phyloP scores from a whole-genome alignment of 2,113 vertebrate genomes.

The Prunella himalayana region DNA sequence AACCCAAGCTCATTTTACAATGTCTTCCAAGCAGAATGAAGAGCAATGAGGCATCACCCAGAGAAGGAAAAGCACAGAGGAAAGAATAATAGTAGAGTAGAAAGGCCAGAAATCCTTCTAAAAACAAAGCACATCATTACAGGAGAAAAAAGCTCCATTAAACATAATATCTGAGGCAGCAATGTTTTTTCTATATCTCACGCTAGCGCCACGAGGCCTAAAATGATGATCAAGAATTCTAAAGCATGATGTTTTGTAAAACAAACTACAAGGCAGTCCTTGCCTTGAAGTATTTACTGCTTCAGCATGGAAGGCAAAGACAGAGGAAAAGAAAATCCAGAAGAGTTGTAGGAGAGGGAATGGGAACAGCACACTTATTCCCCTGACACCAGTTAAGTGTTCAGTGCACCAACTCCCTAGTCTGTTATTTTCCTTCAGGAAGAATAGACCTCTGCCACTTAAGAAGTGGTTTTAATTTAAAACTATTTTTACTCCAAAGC shows the following conservation, averaged over 20 bases:
- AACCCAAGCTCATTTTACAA: not conserved
- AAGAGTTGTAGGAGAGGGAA: not conserved
- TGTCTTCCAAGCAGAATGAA: not conserved
- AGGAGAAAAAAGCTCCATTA: not conserved
- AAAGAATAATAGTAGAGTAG: not conserved
- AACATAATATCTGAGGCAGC: not conserved
- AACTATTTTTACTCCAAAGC: not conserved
- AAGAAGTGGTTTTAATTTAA: not conserved
- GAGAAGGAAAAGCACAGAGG: not conserved
- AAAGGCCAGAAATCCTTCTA: not conserved
- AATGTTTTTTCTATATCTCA: not conserved
- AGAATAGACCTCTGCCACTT: not conserved
- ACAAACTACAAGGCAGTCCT: not conserved
- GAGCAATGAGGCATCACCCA: rapidly evolving
- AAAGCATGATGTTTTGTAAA: not conserved
- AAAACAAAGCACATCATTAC: not conserved
- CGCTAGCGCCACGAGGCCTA: rapidly evolving
- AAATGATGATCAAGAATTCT: not conserved
- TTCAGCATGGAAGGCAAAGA: not conserved
- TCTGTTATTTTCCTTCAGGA: not conserved
- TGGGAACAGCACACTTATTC: not conserved
- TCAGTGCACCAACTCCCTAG: not conserved
- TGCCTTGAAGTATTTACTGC: not conserved
- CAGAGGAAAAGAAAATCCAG: not conserved
- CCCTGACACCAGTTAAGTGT: not conserved